These are phyloP conservation scores for Synanceia verrucosa DNA, from an alignment of 2,797 vertebrate species.

Conservation along the genomic window DNA sequence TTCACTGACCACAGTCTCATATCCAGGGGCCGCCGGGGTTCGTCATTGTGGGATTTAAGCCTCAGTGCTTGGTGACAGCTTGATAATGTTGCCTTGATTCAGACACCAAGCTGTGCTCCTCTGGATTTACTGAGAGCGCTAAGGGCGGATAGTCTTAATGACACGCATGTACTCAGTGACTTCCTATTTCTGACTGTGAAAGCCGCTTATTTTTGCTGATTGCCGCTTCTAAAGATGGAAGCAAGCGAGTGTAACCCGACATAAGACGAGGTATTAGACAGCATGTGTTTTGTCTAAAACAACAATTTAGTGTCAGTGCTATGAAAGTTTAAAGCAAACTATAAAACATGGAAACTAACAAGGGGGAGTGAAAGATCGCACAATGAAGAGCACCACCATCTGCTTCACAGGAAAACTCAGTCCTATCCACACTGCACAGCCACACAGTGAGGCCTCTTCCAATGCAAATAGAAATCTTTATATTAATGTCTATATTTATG, in stretches of 20 bases:
- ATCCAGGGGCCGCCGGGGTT: slow-evolving; percentile 42
- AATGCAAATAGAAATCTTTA: too few relatives aligned
- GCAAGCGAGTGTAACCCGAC: slow-evolving; percentile 3
- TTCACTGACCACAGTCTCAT: slow-evolving; percentile 52
- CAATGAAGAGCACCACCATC: slow-evolving; percentile 3
- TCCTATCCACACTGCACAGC: background rate
- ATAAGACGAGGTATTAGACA: slow-evolving; percentile 7
- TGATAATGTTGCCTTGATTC: slow-evolving; percentile 63
- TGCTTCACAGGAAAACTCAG: background rate
- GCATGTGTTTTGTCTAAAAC: background rate
- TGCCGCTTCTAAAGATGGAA: slow-evolving; percentile 15
- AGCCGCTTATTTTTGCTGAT: slow-evolving; percentile 59
- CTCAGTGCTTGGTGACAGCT: slow-evolving; percentile 62
- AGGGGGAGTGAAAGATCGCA: background rate
- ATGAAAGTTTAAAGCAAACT: background rate
- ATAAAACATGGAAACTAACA: background rate
- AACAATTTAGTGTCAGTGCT: background rate
- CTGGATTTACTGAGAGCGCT: slow-evolving; percentile 56
- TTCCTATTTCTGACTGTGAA: slow-evolving; percentile 38
- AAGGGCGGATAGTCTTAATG: slow-evolving; percentile 61
- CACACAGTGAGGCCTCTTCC: too few relatives aligned
- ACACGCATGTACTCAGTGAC: slow-evolving; percentile 37
- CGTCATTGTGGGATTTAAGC: slow-evolving; percentile 66
- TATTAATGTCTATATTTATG: too few relatives aligned
- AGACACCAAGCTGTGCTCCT: slow-evolving; percentile 54